Percentiles rank a stretch among this genome's conserved stretches.
Conservation (phyloP, 1,140 invertebrate species). For the Drosophila repletoides region DNA sequence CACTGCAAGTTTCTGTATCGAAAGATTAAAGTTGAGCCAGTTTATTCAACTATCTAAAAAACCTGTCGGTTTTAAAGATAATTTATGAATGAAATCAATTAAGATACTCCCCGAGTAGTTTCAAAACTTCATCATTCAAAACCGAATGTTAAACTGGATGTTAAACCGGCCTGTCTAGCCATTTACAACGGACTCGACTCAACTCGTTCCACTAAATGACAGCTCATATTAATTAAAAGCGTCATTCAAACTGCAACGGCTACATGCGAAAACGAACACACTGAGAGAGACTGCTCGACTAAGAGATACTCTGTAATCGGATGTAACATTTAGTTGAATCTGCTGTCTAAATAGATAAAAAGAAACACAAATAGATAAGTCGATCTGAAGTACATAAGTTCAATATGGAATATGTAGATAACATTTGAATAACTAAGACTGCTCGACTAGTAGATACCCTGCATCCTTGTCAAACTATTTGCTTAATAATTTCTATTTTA, state of each 20-base stretch:
- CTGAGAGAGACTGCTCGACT: background rate
- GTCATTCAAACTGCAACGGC: constrained; percentile 43
- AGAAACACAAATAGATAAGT: background rate
- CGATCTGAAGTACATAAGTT: too few relatives aligned
- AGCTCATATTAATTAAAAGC: constrained; percentile 62
- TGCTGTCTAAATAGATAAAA: background rate
- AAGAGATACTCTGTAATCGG: too few relatives aligned
- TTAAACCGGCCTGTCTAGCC: constrained; percentile 29
- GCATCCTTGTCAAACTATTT: too few relatives aligned
- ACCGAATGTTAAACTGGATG: constrained; percentile 11
- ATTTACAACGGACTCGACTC: background rate
- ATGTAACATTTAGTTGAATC: too few relatives aligned
- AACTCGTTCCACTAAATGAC: constrained; percentile 53
- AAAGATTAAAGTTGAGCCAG: constrained; percentile 5
- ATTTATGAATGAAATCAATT: constrained; percentile 76
- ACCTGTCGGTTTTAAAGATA: constrained; percentile 38
- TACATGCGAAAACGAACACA: background rate
- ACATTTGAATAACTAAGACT: too few relatives aligned
- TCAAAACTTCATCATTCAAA: too few relatives aligned
- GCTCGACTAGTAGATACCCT: too few relatives aligned
- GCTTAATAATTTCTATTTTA: too few relatives aligned
- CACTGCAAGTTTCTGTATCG: background rate
- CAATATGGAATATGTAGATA: too few relatives aligned
- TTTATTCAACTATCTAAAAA: constrained; percentile 35
- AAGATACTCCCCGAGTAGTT: too few relatives aligned